Conservation (phyloP, 2,888 invertebrate genomes). For the Meiosimyza platycephala region DNA sequence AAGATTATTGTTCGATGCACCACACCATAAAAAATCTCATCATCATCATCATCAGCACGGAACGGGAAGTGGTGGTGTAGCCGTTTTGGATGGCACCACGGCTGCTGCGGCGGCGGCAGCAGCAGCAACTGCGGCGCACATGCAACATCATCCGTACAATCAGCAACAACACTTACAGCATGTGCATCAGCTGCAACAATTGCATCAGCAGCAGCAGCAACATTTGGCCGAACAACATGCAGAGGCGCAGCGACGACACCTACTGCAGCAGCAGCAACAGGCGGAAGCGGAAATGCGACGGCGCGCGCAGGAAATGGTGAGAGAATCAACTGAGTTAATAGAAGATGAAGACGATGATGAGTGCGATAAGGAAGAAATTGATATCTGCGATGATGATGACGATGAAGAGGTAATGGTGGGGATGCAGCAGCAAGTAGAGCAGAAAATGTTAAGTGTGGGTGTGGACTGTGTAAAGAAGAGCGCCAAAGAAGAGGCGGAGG, state of each 20-base stretch:
- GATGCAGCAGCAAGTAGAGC: slow-evolving; percentile 36
- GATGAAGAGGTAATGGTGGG: slow-evolving; percentile 47
- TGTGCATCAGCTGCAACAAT: slow-evolving; percentile 57
- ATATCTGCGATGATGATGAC: slow-evolving; percentile 60
- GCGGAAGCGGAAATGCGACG: slow-evolving; percentile 50
- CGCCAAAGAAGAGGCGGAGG: slow-evolving; percentile 41
- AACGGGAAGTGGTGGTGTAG: neutral
- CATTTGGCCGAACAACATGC: slow-evolving; percentile 47
- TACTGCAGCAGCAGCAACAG: slow-evolving; percentile 51
- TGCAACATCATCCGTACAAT: slow-evolving; percentile 61
- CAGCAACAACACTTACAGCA: slow-evolving; percentile 61
- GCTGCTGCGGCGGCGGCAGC: slow-evolving; percentile 43
- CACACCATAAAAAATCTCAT: slow-evolving; percentile 44
- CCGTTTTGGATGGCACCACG: slow-evolving; percentile 36
- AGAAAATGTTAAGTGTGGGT: slow-evolving; percentile 44
- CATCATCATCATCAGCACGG: slow-evolving; percentile 33
- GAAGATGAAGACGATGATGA: slow-evolving; percentile 53
- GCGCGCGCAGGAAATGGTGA: slow-evolving; percentile 41
- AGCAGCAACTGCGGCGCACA: slow-evolving; percentile 42
- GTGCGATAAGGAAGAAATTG: slow-evolving; percentile 56
- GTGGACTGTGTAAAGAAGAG: slow-evolving; percentile 44
- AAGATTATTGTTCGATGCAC: slow-evolving; percentile 64
- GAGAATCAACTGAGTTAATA: slow-evolving; percentile 42
- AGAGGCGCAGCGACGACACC: slow-evolving; percentile 49
- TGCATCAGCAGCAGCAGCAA: slow-evolving; percentile 52